Evolutionary conservation across 2,888 invertebrate species (phyloP).

Genomic region (Teleogryllus oceanicus): DNA sequence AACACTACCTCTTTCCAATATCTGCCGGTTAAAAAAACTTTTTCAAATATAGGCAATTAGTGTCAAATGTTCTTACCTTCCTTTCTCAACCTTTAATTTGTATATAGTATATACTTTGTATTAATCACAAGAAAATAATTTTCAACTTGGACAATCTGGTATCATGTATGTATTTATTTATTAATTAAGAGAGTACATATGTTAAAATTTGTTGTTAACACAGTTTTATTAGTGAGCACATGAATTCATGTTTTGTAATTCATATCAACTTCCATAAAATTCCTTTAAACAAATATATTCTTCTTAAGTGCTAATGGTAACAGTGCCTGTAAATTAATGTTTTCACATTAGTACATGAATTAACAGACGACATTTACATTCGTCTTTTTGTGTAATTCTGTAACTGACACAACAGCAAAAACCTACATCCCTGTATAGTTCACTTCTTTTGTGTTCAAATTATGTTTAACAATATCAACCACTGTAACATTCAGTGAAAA

Average conservation of each 20-base stretch:
- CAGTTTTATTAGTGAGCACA: slow-evolving; percentile 4
- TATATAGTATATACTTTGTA: too few relatives aligned
- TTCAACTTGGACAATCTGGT: too few relatives aligned
- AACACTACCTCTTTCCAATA: too few relatives aligned
- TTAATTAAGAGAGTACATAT: slow-evolving; percentile 9
- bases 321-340: slow-evolving; percentile 10
- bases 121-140: too few relatives aligned
- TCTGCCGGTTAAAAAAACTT: too few relatives aligned
- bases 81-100: too few relatives aligned
- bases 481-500: too few relatives aligned
- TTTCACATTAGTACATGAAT: not conserved
- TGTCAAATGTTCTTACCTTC: too few relatives aligned
- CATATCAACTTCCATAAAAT: slow-evolving; percentile 2
- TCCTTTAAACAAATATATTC: slow-evolving; percentile 18
- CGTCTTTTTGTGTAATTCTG: not conserved
- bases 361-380: not conserved
- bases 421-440: not conserved
- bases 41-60: too few relatives aligned
- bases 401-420: not conserved
- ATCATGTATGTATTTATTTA: not conserved
- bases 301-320: slow-evolving; percentile 18
- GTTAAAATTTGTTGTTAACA: slow-evolving; percentile 18
- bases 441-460: not conserved
- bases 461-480: too few relatives aligned
- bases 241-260: not conserved